Percentiles rank a stretch among this genome's conserved stretches.
These are phyloP conservation scores for Stichodactyla helianthus DNA, from an alignment of 64 coral and sea anemone genomes.

Conservation along the genomic window DNA sequence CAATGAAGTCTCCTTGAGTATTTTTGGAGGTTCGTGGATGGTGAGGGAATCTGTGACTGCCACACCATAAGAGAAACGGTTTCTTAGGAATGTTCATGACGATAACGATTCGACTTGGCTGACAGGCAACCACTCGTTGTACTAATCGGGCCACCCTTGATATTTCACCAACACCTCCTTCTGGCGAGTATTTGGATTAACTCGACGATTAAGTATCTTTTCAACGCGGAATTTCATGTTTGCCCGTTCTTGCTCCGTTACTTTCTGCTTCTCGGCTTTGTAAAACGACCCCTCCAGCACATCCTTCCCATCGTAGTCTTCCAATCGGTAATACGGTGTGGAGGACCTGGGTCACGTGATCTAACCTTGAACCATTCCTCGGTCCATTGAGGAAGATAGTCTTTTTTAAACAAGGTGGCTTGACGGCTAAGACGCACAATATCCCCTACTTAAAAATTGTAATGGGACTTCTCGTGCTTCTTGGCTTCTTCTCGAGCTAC, in stretches of 20 bases:
- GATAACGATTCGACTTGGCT: neutral
- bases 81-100: neutral
- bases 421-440: neutral
- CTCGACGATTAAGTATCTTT: neutral
- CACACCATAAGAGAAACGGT: neutral
- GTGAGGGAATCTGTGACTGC: neutral
- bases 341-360: neutral
- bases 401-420: neutral
- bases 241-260: neutral
- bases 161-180: conserved; percentile 6
- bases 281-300: neutral
- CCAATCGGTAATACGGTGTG: neutral
- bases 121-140: neutral
- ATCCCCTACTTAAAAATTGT: neutral
- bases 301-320: neutral
- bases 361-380: neutral
- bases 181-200: neutral
- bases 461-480: neutral
- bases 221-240: neutral
- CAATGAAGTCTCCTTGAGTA: neutral
- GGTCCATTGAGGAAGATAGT: neutral
- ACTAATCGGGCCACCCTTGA: neutral
- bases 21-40: neutral
- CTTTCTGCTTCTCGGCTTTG: neutral
- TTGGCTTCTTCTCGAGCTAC: too few species aligned